These are phyloP conservation scores for Spodoptera exigua DNA, from an alignment of 2,888 invertebrate genomes.

Conservation along the genomic window DNA sequence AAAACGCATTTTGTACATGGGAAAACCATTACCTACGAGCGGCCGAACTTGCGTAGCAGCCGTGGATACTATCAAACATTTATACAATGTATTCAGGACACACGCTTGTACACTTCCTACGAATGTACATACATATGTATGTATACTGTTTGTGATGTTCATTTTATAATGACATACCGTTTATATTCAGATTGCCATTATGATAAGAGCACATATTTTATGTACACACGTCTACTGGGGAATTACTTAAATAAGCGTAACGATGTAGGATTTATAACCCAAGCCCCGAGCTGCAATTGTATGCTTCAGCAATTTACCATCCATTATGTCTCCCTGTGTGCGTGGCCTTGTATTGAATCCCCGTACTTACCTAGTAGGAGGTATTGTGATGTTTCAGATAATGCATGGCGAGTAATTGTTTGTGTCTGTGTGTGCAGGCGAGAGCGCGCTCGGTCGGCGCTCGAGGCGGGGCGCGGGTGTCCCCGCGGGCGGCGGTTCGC, in stretches of 20 bases:
- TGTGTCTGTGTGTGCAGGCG: conserved; percentile 61
- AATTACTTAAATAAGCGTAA: neutral
- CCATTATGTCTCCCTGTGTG: conserved; percentile 11
- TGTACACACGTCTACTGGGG: neutral
- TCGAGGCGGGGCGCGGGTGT: conserved; percentile 75
- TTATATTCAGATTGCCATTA: conserved; percentile 1
- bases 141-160: neutral
- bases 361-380: conserved; percentile 2
- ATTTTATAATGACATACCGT: neutral
- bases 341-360: conserved; percentile 27
- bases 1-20: conserved; percentile 19
- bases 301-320: conserved; percentile 37
- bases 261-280: neutral
- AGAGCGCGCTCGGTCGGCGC: conserved; percentile 75
- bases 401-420: conserved; percentile 2
- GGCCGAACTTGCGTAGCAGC: neutral
- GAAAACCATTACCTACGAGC: conserved; percentile 1
- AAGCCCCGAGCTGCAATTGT: conserved; percentile 6
- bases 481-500: conserved; percentile 76
- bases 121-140: neutral
- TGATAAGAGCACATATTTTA: neutral
- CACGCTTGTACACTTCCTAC: too few species aligned
- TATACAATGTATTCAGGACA: too few species aligned
- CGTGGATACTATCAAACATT: too few species aligned
- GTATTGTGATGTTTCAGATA: conserved; percentile 5